Percentiles rank a stretch among this genome's conserved stretches.
Conservation (phyloP, 2,797 vertebrate species). For the Acipenser ruthenus region DNA sequence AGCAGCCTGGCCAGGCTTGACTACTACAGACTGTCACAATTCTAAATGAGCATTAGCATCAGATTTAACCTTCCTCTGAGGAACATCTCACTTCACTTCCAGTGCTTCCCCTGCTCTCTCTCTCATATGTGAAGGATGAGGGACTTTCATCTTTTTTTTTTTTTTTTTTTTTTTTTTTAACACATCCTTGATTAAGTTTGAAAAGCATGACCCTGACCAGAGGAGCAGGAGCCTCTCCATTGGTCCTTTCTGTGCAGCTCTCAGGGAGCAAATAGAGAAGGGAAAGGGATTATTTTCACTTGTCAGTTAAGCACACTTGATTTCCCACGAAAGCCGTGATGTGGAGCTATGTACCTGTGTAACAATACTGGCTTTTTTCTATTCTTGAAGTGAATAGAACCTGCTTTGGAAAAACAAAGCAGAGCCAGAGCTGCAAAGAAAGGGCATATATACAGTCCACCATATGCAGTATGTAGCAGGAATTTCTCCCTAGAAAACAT, state of each 20-base stretch:
- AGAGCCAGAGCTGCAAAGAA: not conserved
- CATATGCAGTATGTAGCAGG: too few species aligned
- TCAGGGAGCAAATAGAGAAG: slow-evolving; percentile 43
- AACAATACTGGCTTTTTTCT: slow-evolving; percentile 40
- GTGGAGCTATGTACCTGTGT: slow-evolving; percentile 36
- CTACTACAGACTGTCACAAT: slow-evolving; percentile 79
- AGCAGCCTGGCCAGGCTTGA: slow-evolving; percentile 67
- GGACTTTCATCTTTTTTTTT: slow-evolving; percentile 59
- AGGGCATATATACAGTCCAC: too few species aligned
- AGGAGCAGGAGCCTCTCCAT: slow-evolving; percentile 45
- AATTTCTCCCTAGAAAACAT: too few species aligned
- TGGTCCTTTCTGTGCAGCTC: slow-evolving; percentile 37
- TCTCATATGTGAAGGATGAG: slow-evolving; percentile 36
- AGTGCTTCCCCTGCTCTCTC: slow-evolving; percentile 38
- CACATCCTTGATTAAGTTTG: slow-evolving; percentile 53
- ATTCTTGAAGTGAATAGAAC: not conserved
- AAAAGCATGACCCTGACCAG: slow-evolving; percentile 63
- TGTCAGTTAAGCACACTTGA: slow-evolving; percentile 59
- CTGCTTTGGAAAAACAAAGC: not conserved
- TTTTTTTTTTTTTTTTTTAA: slow-evolving; percentile 42
- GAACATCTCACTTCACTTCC: slow-evolving; percentile 64
- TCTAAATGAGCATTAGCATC: slow-evolving; percentile 92
- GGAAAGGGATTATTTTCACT: slow-evolving; percentile 66
- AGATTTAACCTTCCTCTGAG: slow-evolving; percentile 77
- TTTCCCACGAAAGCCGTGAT: slow-evolving; percentile 40